These are phyloP conservation scores for Apaloderma vittatum DNA, from an alignment of 2,113 vertebrate genomes.

Conservation along the genomic window DNA sequence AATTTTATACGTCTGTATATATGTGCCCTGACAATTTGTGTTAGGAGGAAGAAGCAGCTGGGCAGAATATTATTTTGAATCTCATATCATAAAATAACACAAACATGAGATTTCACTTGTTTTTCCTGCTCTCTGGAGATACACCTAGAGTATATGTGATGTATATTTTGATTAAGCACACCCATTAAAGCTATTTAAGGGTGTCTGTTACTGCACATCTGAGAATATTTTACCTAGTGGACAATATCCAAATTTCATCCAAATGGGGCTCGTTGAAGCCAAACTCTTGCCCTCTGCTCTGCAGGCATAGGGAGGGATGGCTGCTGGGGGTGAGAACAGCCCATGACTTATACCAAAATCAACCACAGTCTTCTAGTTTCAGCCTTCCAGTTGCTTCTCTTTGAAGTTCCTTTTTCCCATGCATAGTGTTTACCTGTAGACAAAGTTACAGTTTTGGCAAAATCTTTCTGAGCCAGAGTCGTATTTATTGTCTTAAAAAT, in stretches of 20 bases:
- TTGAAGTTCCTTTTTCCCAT: neutral
- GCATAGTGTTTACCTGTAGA: neutral
- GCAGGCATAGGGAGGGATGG: neutral
- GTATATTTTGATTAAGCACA: neutral
- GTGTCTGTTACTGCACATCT: constrained; percentile 24
- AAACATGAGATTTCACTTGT: neutral
- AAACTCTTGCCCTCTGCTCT: neutral
- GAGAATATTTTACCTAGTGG: neutral
- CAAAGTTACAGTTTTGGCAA: neutral
- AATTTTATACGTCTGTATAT: neutral
- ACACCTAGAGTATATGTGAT: neutral
- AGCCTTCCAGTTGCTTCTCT: neutral
- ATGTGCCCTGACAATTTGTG: neutral
- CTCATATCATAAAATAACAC: neutral
- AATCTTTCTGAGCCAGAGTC: neutral
- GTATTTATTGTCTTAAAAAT: neutral
- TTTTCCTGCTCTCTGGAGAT: neutral
- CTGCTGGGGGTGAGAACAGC: neutral
- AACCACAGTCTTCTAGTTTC: rapidly evolving
- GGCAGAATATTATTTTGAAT: neutral
- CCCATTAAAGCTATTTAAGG: neutral
- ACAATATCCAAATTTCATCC: neutral
- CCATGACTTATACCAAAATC: neutral
- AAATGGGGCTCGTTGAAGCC: neutral
- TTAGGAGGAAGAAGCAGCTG: neutral